A percentile compares a stretch with the other conserved stretches of the same genome.
phyloP scores from a whole-genome alignment of 2,113 vertebrate species.

The Brachyistius frenatus region DNA sequence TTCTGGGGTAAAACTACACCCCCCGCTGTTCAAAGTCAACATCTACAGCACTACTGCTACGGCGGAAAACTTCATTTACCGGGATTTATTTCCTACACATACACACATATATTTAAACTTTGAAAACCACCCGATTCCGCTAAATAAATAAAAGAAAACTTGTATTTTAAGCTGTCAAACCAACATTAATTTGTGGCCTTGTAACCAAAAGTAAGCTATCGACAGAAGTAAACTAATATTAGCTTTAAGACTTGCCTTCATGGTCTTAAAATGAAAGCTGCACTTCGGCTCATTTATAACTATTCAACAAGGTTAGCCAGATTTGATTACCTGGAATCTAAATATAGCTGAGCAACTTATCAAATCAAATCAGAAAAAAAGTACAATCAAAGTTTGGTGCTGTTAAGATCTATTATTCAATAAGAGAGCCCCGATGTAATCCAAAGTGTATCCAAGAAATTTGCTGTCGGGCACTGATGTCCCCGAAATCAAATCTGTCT shows the following conservation, averaged over 20 bases:
- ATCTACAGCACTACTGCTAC: too few relatives aligned
- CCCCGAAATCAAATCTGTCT: constrained; percentile 76
- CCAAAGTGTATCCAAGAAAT: constrained; percentile 72
- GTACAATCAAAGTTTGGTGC: constrained; percentile 70
- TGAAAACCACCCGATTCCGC: too few relatives aligned
- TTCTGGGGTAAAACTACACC: too few relatives aligned
- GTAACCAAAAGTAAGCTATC: constrained; percentile 3
- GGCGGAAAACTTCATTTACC: too few relatives aligned
- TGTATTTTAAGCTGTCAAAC: neutral
- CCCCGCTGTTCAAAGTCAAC: too few relatives aligned
- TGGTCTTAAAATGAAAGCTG: constrained; percentile 49
- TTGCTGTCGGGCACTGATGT: constrained; percentile 60
- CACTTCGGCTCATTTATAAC: constrained; percentile 53
- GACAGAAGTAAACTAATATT: constrained; percentile 47
- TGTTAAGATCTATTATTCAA: constrained; percentile 77
- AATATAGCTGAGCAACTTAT: constrained; percentile 79
- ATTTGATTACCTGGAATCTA: constrained; percentile 77
- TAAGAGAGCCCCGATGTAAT: constrained; percentile 69
- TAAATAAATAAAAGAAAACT: too few relatives aligned
- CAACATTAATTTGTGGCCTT: constrained; percentile 4
- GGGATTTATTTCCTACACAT: too few relatives aligned
- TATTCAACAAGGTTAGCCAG: constrained; percentile 71
- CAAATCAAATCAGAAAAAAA: constrained; percentile 71
- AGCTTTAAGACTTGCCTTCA: constrained; percentile 41
- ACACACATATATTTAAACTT: too few relatives aligned